Evolutionary conservation across 2,888 invertebrate genomes (phyloP).

Genomic region (Ryuthela nishihirai): DNA sequence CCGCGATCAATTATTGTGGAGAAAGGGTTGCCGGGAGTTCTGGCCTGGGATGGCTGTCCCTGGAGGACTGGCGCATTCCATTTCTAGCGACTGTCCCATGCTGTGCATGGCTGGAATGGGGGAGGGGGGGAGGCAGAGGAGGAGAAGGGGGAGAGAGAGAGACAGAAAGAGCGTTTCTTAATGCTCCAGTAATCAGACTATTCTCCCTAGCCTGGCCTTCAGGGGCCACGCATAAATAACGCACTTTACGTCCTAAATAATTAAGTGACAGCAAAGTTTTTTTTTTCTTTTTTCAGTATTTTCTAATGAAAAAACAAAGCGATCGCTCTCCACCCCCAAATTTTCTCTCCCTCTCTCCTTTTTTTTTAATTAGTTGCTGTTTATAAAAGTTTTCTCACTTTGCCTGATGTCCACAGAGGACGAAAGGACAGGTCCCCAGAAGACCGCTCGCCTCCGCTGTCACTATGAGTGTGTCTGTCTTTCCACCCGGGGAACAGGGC

Average conservation of each 20-base stretch:
- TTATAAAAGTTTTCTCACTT: conserved; percentile 38
- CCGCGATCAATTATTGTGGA: conserved; percentile 39
- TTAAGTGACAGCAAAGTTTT: conserved; percentile 30
- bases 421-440: conserved; percentile 24
- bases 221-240: conserved; percentile 39
- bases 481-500: no score
- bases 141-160: conserved; percentile 4
- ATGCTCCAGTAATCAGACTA: conserved; percentile 40
- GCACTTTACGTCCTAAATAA: conserved; percentile 40
- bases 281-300: conserved; percentile 12
- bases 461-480: no score
- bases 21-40: conserved; percentile 30
- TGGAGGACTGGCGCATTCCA: no score
- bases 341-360: conserved; percentile 23
- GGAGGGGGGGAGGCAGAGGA: conserved; percentile 33
- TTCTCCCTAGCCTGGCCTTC: conserved; percentile 35
- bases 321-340: conserved; percentile 35
- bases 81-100: no score
- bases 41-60: neutral
- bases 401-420: conserved; percentile 34
- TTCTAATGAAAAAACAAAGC: conserved; percentile 38
- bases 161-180: conserved; percentile 37
- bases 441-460: conserved; percentile 14
- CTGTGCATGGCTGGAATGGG: no score
- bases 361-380: conserved; percentile 40